Evolutionary conservation across 2,797 vertebrate species (phyloP).

Genomic region (Lacerta viridis): DNA sequence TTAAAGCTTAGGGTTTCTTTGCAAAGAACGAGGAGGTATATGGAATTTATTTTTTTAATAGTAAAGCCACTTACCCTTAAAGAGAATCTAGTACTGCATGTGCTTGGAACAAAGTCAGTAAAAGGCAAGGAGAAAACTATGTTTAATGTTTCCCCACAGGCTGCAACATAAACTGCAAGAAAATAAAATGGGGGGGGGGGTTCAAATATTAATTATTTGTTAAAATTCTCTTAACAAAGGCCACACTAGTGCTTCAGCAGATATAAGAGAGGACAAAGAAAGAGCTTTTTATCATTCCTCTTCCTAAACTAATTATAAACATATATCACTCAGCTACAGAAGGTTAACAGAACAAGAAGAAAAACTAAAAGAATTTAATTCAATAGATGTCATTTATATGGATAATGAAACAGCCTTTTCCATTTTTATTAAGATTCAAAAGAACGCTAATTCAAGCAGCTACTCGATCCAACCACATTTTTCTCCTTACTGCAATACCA

Average conservation of each 20-base stretch:
- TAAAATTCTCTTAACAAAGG: neutral
- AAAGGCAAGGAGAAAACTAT: constrained; percentile 97
- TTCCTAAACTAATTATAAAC: neutral
- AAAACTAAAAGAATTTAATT: too few species aligned
- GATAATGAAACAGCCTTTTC: too few species aligned
- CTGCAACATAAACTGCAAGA: constrained; percentile 94
- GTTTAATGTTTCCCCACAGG: constrained; percentile 96
- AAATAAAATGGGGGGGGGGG: constrained; percentile 46
- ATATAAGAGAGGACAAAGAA: neutral
- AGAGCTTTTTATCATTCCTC: neutral
- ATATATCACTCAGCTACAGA: too few species aligned
- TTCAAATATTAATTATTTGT: constrained; percentile 16
- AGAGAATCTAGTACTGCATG: constrained; percentile 93
- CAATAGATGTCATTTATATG: too few species aligned
- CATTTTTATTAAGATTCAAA: neutral
- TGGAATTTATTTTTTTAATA: neutral
- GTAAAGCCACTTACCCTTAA: constrained; percentile 87
- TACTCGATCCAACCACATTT: neutral
- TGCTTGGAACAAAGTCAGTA: constrained; percentile 95
- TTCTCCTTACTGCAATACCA: neutral
- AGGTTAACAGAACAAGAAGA: too few species aligned
- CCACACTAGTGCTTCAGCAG: constrained; percentile 16
- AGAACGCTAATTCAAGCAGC: neutral
- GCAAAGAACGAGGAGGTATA: neutral
- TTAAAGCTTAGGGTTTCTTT: neutral